Base-by-base conservation (phyloP, 2,113 vertebrate species). In the Pluvialis apricaria region DNA sequence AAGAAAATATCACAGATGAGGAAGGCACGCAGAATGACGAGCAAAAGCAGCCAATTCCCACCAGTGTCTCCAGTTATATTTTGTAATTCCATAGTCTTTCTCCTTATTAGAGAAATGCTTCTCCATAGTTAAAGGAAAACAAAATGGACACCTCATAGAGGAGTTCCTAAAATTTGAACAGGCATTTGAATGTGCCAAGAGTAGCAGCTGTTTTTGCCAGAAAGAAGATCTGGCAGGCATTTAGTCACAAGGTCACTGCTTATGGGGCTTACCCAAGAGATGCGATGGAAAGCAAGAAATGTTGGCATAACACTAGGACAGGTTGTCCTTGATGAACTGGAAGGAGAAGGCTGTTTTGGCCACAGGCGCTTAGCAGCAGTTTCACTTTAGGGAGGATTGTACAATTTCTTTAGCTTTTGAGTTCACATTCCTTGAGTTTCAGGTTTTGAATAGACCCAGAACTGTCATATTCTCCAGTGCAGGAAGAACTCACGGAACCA, bases 141-240 rank as follows among this genome's bases (percentile, higher is more conserved):
- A 96, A 97, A 97, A 96, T 61, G 42, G 96, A 77, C 76, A 92
- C 96, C 92, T 98, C 88, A 61, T 66, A 73, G 82, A 97, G 62
- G 69, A 96, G 94, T 88, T 96, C 83, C 86, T 97, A 94, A 97
- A 97, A 92, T 93, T 95, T 94, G 86, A 97, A 93, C 91, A 82
- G 86, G 58, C 92, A 51, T 88, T 95, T 90, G 84, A 86, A 47
- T 11, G 38, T 95, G 94, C 97, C 97, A 97, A 96, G 80, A 96
- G 95, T 45, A 96, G 96, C 97, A 97, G 95, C 97, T 97, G 96
- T 52, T 97, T 96, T 98, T 84, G 86, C 96, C 96, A 97, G 96
- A 93, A 95, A 97, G 91, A 88, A 90, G 93, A 94, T 97, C 94
- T 97, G 97, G 97, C 96, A 96, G 94, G 86, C 97, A 85, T 94